phyloP scores from a whole-genome alignment of 2,113 vertebrate species.

The Periophthalmus modestus region DNA sequence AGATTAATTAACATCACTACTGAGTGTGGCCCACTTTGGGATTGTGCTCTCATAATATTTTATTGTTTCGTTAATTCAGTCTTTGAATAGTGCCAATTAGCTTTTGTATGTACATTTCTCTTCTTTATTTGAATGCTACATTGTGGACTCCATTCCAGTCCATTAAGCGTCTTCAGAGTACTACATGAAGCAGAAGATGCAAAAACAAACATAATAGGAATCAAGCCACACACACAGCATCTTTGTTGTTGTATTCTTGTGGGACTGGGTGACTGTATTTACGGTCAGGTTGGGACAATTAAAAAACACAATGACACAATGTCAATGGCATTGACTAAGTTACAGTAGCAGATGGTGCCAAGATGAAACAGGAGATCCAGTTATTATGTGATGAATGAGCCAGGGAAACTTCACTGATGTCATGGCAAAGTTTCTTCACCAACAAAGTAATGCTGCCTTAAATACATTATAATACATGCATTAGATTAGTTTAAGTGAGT shows the following conservation, averaged over 20 bases:
- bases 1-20: not conserved
- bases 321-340: not conserved
- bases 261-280: not conserved
- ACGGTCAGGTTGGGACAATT: not conserved
- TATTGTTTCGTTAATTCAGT: not conserved
- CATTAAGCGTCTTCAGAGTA: too few species aligned
- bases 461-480: too few species aligned
- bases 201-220: too few species aligned
- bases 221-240: too few species aligned
- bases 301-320: not conserved
- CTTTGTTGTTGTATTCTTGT: not conserved
- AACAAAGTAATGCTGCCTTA: not conserved
- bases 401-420: not conserved
- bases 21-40: not conserved
- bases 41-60: not conserved
- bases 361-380: not conserved
- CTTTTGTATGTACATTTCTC: too few species aligned
- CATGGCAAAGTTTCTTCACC: not conserved
- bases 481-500: too few species aligned
- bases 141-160: too few species aligned
- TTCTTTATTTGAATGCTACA: too few species aligned
- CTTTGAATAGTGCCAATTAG: too few species aligned
- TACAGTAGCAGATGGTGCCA: not conserved
- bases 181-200: too few species aligned
- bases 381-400: not conserved